These are phyloP conservation scores for Bellardia bayeri DNA, from an alignment of 2,888 invertebrate genomes.

Conservation along the genomic window DNA sequence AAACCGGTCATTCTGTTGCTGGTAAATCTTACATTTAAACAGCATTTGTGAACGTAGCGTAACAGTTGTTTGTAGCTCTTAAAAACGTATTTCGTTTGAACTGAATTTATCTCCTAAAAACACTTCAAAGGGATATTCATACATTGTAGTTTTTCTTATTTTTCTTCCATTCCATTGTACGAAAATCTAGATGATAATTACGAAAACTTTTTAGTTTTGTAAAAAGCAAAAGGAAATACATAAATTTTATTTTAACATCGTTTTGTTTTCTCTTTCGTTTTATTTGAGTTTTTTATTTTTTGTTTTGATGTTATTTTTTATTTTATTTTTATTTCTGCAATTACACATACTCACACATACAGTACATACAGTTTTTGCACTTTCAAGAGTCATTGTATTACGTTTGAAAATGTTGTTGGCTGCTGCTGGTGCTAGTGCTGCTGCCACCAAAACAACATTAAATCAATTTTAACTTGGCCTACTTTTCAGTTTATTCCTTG, in stretches of 20 bases:
- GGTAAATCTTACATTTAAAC: not conserved
- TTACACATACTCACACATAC: not conserved
- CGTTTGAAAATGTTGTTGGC: slow-evolving; percentile 21
- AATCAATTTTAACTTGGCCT: slow-evolving; percentile 83
- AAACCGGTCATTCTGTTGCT: too few relatives aligned
- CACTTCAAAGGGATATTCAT: slow-evolving; percentile 22
- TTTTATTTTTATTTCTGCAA: not conserved
- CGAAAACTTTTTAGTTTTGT: slow-evolving; percentile 41
- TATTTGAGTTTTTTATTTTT: not conserved
- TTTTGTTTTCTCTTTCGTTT: slow-evolving; percentile 47
- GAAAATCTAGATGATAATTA: slow-evolving; percentile 66
- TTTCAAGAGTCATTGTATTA: slow-evolving; percentile 29
- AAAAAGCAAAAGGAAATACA: slow-evolving; percentile 48
- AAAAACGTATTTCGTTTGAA: not conserved
- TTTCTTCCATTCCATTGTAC: slow-evolving; percentile 16
- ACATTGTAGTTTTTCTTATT: slow-evolving; percentile 5
- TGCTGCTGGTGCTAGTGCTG: not conserved
- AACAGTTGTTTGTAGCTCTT: not conserved
- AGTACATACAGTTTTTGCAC: slow-evolving; percentile 4
- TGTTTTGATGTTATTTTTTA: too few relatives aligned
- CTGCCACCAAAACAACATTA: slow-evolving; percentile 76
- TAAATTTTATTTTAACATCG: slow-evolving; percentile 54
- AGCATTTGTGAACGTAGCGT: not conserved
- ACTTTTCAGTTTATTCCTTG: slow-evolving; percentile 71
- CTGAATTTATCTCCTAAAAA: slow-evolving; percentile 11